Conservation (phyloP, 2,888 invertebrate species). For the Xylocampa areola region DNA sequence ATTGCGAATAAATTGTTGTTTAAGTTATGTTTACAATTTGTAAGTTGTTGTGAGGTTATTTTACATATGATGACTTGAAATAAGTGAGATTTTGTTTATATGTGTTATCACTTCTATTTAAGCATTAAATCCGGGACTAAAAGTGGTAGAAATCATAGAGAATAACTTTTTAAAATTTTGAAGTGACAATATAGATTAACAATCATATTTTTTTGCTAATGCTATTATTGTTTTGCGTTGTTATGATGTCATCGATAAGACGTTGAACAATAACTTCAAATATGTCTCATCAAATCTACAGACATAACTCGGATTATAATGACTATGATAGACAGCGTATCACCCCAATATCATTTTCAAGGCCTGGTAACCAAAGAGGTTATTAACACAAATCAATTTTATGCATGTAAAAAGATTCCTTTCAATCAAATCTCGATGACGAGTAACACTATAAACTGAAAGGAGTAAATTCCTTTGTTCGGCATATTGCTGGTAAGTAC, state of each 20-base stretch:
- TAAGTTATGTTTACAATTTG: slow-evolving; percentile 19
- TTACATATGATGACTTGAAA: slow-evolving; percentile 4
- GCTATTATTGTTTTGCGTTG: too few relatives aligned
- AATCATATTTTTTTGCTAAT: neutral
- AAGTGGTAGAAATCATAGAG: too few relatives aligned
- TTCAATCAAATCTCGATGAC: slow-evolving; percentile 29
- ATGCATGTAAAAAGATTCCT: slow-evolving; percentile 6
- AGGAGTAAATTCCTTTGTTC: slow-evolving; percentile 40
- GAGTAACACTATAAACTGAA: slow-evolving; percentile 27
- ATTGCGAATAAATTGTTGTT: slow-evolving; percentile 13
- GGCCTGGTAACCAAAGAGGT: slow-evolving; percentile 1
- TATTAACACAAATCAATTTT: slow-evolving; percentile 21
- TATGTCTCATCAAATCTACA: too few relatives aligned
- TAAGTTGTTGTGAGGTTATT: slow-evolving; percentile 22
- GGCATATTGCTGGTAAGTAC: slow-evolving; percentile 10
- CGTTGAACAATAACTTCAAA: too few relatives aligned
- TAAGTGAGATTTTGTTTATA: slow-evolving; percentile 18
- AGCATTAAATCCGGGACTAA: neutral
- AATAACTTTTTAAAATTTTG: too few relatives aligned
- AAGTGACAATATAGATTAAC: too few relatives aligned
- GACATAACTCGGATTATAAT: too few relatives aligned
- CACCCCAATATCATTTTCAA: slow-evolving; percentile 1
- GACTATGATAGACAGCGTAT: too few relatives aligned
- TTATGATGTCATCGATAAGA: too few relatives aligned
- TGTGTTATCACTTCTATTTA: slow-evolving; percentile 7